Conservation (phyloP, 1,140 invertebrate species). For the Megathymus violae region DNA sequence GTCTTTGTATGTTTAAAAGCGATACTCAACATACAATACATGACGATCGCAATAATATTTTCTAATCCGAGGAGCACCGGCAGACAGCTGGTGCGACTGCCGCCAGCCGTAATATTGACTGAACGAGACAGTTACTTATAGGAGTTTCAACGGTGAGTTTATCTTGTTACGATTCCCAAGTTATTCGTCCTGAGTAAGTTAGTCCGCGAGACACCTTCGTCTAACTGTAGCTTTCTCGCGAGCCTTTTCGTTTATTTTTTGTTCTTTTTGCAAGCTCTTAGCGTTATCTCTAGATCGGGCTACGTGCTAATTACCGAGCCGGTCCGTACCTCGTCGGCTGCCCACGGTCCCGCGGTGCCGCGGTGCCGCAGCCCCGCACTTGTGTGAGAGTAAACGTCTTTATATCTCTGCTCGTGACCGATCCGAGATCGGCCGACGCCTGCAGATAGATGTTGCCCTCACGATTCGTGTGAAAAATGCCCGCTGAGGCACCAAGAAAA, state of each 20-base stretch:
- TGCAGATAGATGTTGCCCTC: conserved; percentile 20
- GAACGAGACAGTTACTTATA: too few species aligned
- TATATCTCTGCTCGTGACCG: conserved; percentile 25
- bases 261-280: conserved; percentile 26
- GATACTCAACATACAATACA: too few species aligned
- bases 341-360: too few species aligned
- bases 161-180: not conserved
- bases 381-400: conserved; percentile 23
- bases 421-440: conserved; percentile 25
- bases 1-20: too few species aligned
- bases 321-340: conserved; percentile 5
- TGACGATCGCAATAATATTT: too few species aligned
- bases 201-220: conserved; percentile 8
- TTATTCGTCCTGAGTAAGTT: too few species aligned
- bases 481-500: conserved; percentile 13
- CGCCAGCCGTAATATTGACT: too few species aligned
- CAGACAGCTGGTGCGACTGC: too few species aligned
- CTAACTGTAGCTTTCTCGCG: conserved; percentile 22
- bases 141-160: not conserved
- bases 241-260: conserved; percentile 13
- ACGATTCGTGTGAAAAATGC: conserved; percentile 33
- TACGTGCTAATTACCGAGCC: conserved; percentile 30
- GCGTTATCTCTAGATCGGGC: conserved; percentile 26
- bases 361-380: not conserved
- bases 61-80: too few species aligned